Evolutionary conservation across 2,797 vertebrate species (phyloP), one percentile per base, ranked within the genome.

Genomic region (Dryobates pubescens): DNA sequence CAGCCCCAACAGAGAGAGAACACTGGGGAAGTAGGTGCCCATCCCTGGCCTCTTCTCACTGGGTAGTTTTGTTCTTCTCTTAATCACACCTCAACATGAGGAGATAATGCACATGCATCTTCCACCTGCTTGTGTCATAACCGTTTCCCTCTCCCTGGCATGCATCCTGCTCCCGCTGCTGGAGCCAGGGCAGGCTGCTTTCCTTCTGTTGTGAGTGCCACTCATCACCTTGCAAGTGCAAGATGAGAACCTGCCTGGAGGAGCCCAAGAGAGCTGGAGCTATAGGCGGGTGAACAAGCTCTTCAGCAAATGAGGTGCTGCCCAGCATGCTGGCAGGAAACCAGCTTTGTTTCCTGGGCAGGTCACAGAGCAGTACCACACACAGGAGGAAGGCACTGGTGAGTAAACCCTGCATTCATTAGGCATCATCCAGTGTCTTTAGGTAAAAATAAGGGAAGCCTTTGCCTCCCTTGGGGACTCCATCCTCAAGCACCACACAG

Each of bases 281-380:
- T 9, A 20, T 15, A 57, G 53, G 43, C 78, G 83, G 67, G 72
- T 64, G 82, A 68, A 77, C 2, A 5, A 79, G 61, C n/a, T 67
- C 67, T 62, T 78, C 57, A 34, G 79, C 6, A 29, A 74, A 69
- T 3, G 5, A 72, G 61, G 43, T 7, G 2, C 73, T 92, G 85
- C 89, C 76, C 26, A 8, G 24, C 86, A 77, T 5, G 1, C 53
- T 7, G 13, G 62, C 93, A 95, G 94, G 94, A 96, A 96, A 81
- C 93, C 88, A 93, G 49, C 84, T 79, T 58, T 9, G 0, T 93
- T 96, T 96, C 96, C 95, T 94, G 94, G 76, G 94, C 89, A 88
- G 92, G 82, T 72, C 89, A n/a, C 30, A 27, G 20, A 1, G 0
- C 1, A 2, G 59, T 75, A 20, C 72, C 53, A 77, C 56, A 10